phyloP scores from a whole-genome alignment of 2,797 vertebrate species.

The Gymnodraco acuticeps region DNA sequence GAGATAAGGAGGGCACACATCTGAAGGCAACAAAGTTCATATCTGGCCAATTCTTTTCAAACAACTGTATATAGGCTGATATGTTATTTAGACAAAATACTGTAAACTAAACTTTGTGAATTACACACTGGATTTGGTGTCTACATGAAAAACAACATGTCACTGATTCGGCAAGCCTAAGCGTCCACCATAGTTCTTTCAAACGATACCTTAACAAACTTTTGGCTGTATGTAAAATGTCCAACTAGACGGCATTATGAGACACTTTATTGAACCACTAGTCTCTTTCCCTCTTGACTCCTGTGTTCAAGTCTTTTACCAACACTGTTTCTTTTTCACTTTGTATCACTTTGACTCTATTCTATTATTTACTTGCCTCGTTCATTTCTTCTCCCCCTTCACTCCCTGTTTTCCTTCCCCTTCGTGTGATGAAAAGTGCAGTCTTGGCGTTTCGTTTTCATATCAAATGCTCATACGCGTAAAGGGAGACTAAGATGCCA shows the following conservation, averaged over 20 bases:
- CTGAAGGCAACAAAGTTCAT: not conserved
- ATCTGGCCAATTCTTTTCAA: not conserved
- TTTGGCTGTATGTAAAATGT: not conserved
- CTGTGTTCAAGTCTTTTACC: not conserved
- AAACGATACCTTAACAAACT: not conserved
- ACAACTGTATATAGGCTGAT: not conserved
- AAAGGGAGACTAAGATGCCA: slow-evolving; percentile 64
- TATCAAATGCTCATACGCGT: slow-evolving; percentile 66
- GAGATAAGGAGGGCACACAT: not conserved
- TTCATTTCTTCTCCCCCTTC: slow-evolving; percentile 9
- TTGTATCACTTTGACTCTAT: not conserved
- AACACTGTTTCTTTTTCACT: not conserved
- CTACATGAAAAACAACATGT: not conserved
- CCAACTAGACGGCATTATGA: slow-evolving; percentile 12
- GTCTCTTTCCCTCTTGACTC: not conserved
- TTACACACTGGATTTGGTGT: not conserved
- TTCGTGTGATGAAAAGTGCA: slow-evolving; percentile 60
- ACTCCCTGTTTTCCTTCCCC: slow-evolving; percentile 14
- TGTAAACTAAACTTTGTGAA: not conserved
- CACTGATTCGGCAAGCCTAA: not conserved
- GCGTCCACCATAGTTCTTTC: not conserved
- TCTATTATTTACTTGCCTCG: not conserved
- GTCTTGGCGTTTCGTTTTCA: slow-evolving; percentile 62
- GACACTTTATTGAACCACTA: slow-evolving; percentile 3
- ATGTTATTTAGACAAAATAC: not conserved